Evolutionary conservation across 2,113 vertebrate species (phyloP).

Genomic region (Otolemur garnettii): DNA sequence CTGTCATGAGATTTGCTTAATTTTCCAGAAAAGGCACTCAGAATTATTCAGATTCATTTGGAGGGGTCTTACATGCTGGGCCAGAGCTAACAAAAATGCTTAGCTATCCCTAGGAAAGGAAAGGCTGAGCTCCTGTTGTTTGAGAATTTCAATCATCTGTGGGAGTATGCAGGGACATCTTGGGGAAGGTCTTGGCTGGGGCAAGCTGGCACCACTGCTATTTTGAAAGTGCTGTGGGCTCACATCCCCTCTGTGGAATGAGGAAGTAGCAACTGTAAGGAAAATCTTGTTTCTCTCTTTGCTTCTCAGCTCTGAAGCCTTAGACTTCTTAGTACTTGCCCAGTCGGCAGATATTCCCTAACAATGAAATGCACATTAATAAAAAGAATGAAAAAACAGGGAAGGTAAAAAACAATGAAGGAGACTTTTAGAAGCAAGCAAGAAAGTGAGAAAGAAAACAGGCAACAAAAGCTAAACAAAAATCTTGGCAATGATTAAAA

Average conservation of each 20-base stretch:
- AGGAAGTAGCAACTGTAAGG: background rate
- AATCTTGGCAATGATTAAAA: background rate
- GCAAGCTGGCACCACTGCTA: background rate
- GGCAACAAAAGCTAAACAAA: background rate
- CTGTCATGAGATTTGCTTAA: background rate
- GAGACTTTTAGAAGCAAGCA: background rate
- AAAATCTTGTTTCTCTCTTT: background rate
- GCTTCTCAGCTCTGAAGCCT: background rate
- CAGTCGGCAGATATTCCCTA: background rate
- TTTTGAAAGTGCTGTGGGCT: background rate
- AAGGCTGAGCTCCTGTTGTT: background rate
- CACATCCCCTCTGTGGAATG: background rate
- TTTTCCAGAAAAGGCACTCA: slow-evolving; percentile 7
- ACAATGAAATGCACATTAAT: background rate
- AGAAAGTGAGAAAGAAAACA: background rate
- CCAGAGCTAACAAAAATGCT: background rate
- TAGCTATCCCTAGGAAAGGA: background rate
- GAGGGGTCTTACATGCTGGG: background rate
- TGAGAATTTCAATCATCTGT: slow-evolving; percentile 32
- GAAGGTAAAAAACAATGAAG: background rate
- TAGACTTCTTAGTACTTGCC: background rate
- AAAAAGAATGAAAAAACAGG: background rate
- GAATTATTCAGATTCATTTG: background rate
- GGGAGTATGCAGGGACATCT: background rate
- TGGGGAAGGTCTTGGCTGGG: background rate